Percentiles rank a stretch among this genome's conserved stretches.
phyloP scores from a whole-genome alignment of 2,888 invertebrate species.

The Philopedon plagiatum region DNA sequence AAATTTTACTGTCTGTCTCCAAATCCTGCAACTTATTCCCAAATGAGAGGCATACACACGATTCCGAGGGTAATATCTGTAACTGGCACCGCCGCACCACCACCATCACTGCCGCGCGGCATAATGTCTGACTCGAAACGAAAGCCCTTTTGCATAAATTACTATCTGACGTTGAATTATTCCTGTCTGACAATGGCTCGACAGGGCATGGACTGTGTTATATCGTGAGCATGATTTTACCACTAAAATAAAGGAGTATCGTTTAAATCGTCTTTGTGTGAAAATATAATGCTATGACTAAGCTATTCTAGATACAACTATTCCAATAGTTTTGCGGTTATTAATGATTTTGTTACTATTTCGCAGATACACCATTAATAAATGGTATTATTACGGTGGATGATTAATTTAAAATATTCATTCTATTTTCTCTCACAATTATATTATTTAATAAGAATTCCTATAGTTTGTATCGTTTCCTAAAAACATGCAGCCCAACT shows the following conservation, averaged over 20 bases:
- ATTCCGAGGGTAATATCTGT: slow-evolving; percentile 58
- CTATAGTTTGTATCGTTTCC: no score
- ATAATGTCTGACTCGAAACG: slow-evolving; percentile 41
- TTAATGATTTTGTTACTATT: no score
- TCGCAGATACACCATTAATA: no score
- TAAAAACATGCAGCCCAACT: no score
- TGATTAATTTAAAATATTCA: no score
- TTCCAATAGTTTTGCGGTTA: no score
- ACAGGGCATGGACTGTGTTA: slow-evolving; percentile 30
- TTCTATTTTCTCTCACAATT: no score
- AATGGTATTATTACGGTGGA: no score
- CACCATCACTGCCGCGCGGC: no score
- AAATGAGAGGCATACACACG: slow-evolving; percentile 13
- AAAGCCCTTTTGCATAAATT: slow-evolving; percentile 61
- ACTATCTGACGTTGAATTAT: slow-evolving; percentile 58
- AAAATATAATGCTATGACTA: background rate
- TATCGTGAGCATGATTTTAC: slow-evolving; percentile 27
- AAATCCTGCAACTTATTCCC: slow-evolving; percentile 8
- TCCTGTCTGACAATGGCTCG: slow-evolving; percentile 53
- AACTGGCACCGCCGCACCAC: slow-evolving; percentile 56
- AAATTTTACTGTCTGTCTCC: background rate
- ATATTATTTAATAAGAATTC: no score
- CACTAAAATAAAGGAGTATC: slow-evolving; percentile 6
- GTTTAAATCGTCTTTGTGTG: background rate
- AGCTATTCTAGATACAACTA: no score